These are phyloP conservation scores for Tympanoctomys barrerae DNA, from an alignment of 2,797 vertebrate genomes.

Conservation along the genomic window DNA sequence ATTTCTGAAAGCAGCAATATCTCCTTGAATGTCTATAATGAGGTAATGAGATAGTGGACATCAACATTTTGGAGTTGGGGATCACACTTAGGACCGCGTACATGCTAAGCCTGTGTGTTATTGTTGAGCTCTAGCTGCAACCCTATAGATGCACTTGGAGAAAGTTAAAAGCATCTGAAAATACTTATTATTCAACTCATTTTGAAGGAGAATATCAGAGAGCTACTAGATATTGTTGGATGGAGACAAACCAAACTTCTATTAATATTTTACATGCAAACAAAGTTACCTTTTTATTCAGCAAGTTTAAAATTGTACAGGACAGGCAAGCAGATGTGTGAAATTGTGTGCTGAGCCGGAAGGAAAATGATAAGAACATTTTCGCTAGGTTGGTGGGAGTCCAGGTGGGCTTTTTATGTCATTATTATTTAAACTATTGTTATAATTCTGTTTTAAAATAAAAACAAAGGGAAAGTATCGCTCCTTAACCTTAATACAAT, in stretches of 20 bases:
- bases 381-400: not conserved
- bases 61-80: not conserved
- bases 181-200: not conserved
- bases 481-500: not conserved
- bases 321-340: not conserved
- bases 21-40: not conserved
- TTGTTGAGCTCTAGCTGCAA: not conserved
- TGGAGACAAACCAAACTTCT: not conserved
- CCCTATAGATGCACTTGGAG: not conserved
- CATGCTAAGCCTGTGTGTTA: too few species aligned
- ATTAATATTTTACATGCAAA: not conserved
- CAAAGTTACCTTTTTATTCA: not conserved
- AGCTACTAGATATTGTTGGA: not conserved
- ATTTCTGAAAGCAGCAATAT: not conserved
- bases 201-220: not conserved
- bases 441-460: constrained; percentile 41
- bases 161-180: not conserved
- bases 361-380: not conserved
- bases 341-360: not conserved
- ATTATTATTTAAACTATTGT: constrained; percentile 4
- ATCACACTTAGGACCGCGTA: not conserved
- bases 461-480: not conserved
- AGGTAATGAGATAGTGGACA: not conserved
- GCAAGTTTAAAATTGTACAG: not conserved
- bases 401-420: not conserved